A percentile compares a stretch with the other conserved stretches of the same genome.
Evolutionary conservation across 2,113 vertebrate species (phyloP).

Genomic region (Irena cyanogastra): DNA sequence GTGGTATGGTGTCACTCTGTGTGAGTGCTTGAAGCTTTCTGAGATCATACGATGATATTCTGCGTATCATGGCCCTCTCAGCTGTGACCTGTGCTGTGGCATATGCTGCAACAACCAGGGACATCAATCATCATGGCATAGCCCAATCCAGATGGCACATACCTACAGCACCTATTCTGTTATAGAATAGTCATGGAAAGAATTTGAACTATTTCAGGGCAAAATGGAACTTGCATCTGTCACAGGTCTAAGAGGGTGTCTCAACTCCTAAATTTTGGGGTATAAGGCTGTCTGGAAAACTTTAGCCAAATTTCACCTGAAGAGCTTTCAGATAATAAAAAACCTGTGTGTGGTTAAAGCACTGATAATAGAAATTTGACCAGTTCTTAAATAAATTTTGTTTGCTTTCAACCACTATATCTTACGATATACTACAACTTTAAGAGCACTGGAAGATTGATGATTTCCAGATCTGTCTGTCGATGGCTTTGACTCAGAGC

Average conservation of each 20-base stretch:
- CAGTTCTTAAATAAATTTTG: not conserved
- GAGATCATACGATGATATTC: too few relatives aligned
- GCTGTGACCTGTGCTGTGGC: too few relatives aligned
- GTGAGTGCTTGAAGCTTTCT: too few relatives aligned
- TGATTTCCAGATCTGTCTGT: not conserved
- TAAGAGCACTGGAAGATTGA: not conserved
- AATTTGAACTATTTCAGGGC: not conserved
- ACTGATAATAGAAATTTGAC: not conserved
- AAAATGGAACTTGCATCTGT: not conserved
- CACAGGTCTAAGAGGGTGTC: not conserved
- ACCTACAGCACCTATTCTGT: too few relatives aligned
- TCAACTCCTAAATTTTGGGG: not conserved
- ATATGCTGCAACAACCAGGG: too few relatives aligned
- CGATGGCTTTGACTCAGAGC: not conserved
- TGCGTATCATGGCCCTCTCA: too few relatives aligned
- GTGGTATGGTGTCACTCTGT: too few relatives aligned
- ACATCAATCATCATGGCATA: accelerated
- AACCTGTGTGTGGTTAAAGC: not conserved
- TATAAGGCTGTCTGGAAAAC: not conserved
- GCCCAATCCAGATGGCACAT: not conserved
- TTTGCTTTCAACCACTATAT: not conserved
- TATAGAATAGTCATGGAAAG: not conserved
- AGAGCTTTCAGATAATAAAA: not conserved
- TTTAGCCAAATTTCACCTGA: not conserved
- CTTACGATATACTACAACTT: not conserved